phyloP scores from a whole-genome alignment of 2,797 vertebrate species.

The Meriones psammophilus region DNA sequence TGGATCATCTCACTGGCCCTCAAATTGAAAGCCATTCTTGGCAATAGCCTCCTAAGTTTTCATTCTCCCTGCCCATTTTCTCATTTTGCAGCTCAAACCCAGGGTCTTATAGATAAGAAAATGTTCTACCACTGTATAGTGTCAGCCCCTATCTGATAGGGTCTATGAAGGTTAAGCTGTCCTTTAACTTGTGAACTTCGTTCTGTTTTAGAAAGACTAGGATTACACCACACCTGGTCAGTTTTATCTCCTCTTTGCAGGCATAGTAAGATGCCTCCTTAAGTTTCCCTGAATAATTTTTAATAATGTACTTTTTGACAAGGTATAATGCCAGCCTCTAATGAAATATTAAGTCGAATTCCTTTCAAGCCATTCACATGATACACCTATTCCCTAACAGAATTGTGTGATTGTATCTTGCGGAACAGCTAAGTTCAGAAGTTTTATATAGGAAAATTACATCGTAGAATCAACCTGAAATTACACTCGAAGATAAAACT shows the following conservation, averaged over 20 bases:
- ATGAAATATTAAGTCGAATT: constrained; percentile 11
- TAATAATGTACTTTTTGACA: neutral
- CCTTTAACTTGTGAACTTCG: neutral
- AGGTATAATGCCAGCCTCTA: neutral
- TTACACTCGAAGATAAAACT: neutral
- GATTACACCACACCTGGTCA: neutral
- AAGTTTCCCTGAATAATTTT: constrained; percentile 37
- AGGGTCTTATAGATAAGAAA: neutral
- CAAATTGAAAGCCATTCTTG: neutral
- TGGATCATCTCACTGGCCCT: neutral
- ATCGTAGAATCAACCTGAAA: neutral
- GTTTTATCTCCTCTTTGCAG: neutral
- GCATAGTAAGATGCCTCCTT: neutral
- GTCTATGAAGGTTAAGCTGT: neutral
- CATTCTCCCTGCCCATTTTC: neutral
- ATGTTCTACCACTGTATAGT: neutral
- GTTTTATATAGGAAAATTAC: constrained; percentile 36
- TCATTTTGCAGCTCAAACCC: neutral
- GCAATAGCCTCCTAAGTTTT: constrained; percentile 19
- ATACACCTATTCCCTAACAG: neutral
- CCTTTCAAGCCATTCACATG: neutral
- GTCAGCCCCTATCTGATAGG: neutral
- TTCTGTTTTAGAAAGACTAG: neutral
- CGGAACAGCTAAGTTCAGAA: constrained; percentile 19
- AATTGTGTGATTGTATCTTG: constrained; percentile 40